Evolutionary conservation across 2,888 invertebrate species (phyloP).

Genomic region (Teleiodes luculella): DNA sequence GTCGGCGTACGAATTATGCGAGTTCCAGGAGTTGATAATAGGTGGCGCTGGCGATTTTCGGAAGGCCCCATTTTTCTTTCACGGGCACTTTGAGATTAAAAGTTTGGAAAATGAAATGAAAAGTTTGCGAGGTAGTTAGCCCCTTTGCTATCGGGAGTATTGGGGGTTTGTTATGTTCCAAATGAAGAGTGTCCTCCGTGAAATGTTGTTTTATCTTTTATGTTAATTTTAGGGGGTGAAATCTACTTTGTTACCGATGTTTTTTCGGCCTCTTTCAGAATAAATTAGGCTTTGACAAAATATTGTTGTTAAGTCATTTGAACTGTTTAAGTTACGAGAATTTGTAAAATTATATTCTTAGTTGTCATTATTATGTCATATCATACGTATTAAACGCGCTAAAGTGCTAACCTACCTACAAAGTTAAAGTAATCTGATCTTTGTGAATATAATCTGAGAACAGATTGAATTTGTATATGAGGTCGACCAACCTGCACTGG

Average conservation of each 20-base stretch:
- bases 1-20: constrained; percentile 38
- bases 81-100: constrained; percentile 79
- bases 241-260: background rate
- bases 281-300: background rate
- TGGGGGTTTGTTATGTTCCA: constrained; percentile 27
- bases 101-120: constrained; percentile 75
- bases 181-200: background rate
- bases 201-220: background rate
- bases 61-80: constrained; percentile 75
- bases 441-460: too few relatives aligned
- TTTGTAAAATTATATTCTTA: too few relatives aligned
- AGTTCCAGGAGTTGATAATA: constrained; percentile 70
- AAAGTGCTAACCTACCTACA: too few relatives aligned
- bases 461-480: too few relatives aligned
- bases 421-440: too few relatives aligned
- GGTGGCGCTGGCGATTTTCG: constrained; percentile 75
- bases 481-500: too few relatives aligned
- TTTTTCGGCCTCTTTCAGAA: background rate
- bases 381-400: too few relatives aligned
- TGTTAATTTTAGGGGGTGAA: background rate
- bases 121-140: constrained; percentile 51
- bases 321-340: too few relatives aligned
- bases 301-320: too few relatives aligned
- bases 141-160: constrained; percentile 50
- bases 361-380: too few relatives aligned